Percentiles rank a stretch among this genome's conserved stretches.
Conservation (phyloP, 2,797 vertebrate genomes). For the Hyperoplus lanceolatus region DNA sequence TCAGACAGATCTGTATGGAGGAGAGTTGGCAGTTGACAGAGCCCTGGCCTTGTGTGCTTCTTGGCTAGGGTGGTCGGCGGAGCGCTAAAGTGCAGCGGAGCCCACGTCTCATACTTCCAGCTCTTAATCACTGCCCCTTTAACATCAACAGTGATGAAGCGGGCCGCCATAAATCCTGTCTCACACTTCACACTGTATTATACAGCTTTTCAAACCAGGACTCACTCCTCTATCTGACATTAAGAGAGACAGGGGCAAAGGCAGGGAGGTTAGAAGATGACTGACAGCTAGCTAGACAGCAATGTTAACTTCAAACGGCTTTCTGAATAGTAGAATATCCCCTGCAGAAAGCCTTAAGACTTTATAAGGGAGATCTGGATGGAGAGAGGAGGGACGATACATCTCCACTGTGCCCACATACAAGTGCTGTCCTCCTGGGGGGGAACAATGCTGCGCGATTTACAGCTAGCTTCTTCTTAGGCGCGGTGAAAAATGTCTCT, state of each 20-base stretch:
- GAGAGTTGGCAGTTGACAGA: slow-evolving; percentile 56
- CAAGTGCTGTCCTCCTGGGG: slow-evolving; percentile 50
- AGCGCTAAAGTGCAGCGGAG: slow-evolving; percentile 32
- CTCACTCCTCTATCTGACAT: slow-evolving; percentile 75
- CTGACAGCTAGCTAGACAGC: slow-evolving; percentile 65
- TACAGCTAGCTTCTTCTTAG: slow-evolving; percentile 40
- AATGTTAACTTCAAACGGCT: slow-evolving; percentile 39
- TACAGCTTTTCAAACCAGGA: slow-evolving; percentile 67
- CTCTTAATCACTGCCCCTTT: slow-evolving; percentile 85
- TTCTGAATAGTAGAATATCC: slow-evolving; percentile 5
- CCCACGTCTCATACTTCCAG: slow-evolving; percentile 69
- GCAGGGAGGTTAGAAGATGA: slow-evolving; percentile 55
- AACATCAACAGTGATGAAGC: slow-evolving; percentile 81
- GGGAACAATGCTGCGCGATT: slow-evolving; percentile 36
- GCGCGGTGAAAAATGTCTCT: slow-evolving; percentile 54
- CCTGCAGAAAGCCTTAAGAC: slow-evolving; percentile 13
- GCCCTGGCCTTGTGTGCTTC: slow-evolving; percentile 73
- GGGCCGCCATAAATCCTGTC: slow-evolving; percentile 80
- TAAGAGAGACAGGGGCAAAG: slow-evolving; percentile 48
- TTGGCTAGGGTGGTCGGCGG: slow-evolving; percentile 50
- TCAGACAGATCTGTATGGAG: slow-evolving; percentile 33
- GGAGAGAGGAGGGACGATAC: slow-evolving; percentile 7
- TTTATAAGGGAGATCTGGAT: slow-evolving; percentile 13
- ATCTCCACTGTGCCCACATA: background rate
- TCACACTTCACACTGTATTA: slow-evolving; percentile 77